Percentiles rank a stretch among this genome's conserved stretches.
These are phyloP conservation scores for Hypotaenidia okinawae DNA, from an alignment of 2,797 vertebrate species.

Conservation along the genomic window DNA sequence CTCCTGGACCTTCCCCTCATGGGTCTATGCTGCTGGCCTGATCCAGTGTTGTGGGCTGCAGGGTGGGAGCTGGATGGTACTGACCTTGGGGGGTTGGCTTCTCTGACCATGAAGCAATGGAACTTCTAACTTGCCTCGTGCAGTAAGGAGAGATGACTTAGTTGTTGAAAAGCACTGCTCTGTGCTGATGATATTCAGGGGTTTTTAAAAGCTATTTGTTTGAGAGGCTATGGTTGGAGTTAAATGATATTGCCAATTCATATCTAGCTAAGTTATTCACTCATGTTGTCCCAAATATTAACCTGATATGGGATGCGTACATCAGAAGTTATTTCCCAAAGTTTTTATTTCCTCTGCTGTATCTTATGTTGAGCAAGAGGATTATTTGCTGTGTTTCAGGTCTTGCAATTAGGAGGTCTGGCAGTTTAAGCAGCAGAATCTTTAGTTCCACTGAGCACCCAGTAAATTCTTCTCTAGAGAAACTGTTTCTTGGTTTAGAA, in stretches of 20 bases:
- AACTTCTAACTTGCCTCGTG: accelerated
- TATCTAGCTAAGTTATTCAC: background rate
- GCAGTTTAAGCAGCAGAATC: background rate
- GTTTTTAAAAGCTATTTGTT: background rate
- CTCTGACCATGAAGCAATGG: accelerated
- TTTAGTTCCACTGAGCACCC: background rate
- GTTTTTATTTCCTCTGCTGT: background rate
- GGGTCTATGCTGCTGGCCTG: background rate
- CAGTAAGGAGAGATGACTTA: accelerated
- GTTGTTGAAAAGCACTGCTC: background rate
- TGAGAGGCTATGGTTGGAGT: background rate
- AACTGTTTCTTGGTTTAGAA: background rate
- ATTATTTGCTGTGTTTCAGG: background rate
- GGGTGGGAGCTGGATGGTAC: background rate
- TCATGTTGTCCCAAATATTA: background rate
- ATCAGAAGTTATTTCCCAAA: background rate
- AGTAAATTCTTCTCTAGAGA: background rate
- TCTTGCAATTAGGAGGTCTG: background rate
- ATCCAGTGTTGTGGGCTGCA: accelerated
- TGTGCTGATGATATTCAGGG: too few species aligned
- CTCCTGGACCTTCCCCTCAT: accelerated
- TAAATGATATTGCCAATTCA: background rate
- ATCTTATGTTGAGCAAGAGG: background rate
- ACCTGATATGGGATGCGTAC: accelerated
- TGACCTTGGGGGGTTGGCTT: accelerated